Evolutionary conservation across 2,888 invertebrate species (phyloP).

Genomic region (Leptodirus hochenwartii): DNA sequence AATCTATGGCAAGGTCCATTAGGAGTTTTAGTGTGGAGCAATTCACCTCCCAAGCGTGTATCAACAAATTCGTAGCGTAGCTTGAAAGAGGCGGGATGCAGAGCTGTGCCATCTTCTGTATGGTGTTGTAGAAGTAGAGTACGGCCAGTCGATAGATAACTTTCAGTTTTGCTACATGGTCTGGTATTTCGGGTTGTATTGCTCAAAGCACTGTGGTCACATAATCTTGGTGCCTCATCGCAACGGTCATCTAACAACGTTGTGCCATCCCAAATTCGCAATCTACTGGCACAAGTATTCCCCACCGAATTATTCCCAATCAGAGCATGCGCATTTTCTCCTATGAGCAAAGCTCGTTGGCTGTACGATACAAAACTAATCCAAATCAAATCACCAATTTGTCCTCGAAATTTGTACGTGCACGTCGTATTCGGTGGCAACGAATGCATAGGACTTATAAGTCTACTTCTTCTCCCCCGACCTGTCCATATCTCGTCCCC

Average conservation of each 20-base stretch:
- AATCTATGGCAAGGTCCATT: conserved; percentile 39
- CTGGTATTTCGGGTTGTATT: conserved; percentile 58
- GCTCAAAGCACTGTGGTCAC: conserved; percentile 61
- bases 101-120: conserved; percentile 54
- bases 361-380: conserved; percentile 69
- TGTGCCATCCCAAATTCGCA: conserved; percentile 59
- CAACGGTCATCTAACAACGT: conserved; percentile 51
- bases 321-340: conserved; percentile 19
- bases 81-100: conserved; percentile 56
- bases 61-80: conserved; percentile 71
- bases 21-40: conserved; percentile 23
- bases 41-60: conserved; percentile 53
- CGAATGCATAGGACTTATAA: conserved; percentile 60
- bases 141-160: conserved; percentile 46
- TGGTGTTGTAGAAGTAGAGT: conserved; percentile 33
- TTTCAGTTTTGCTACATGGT: conserved; percentile 62
- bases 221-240: conserved; percentile 60
- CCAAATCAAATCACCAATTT: conserved; percentile 62
- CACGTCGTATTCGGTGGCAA: conserved; percentile 69
- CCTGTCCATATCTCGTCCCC: conserved; percentile 36
- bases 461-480: conserved; percentile 47
- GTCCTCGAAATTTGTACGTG: conserved; percentile 59
- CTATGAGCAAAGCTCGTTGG: conserved; percentile 51
- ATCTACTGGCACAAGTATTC: conserved; percentile 44
- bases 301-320: conserved; percentile 13